Base-by-base conservation (phyloP, 2,888 invertebrate genomes). In the Crepidodera aurea region DNA sequence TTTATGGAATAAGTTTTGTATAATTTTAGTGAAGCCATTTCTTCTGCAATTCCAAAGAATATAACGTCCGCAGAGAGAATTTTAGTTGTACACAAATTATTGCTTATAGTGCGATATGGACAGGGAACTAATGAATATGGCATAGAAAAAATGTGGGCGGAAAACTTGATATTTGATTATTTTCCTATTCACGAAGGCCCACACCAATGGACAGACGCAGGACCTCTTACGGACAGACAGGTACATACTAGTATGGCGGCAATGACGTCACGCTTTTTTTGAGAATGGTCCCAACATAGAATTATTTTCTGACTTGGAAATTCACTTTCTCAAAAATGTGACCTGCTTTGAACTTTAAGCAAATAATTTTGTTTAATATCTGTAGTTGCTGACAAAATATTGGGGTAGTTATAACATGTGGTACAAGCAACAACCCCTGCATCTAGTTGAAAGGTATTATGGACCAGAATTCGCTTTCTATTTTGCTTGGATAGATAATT, bases 391-490 rank as follows among this genome's bases (percentile, higher is more conserved):
- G 60, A 83, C 83, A 70, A 80, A 83, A 64, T 83, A 84, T 64
- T 89, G 89, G 89, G 86, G 86, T 4, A 80, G 80, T 51, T 80
- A 82, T n/a, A 73, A 77, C 19, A 80, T 81, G 57, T 83, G 84
- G 79, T 84, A 84, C 74, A 87, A 86, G 75, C 81, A 82, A 44
- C 88, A 89, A 74, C 88, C 89, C 0, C 72, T 88, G 7, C 84
- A 86, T 73, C 77, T 86, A 37, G 82, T 89, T 25, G 80, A 85
- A 63, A 81, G 83, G 66, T 86, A 86, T 73, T 85, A 83, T 71
- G 86, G 86, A 4, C 82, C 84, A 29, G 84, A 86, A 77, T 79
- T 84, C 27, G 84, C 82, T 0, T 79, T 86, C 56, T 86, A 85
- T 70, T 86, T 86, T 71, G 84, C 84, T 7, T 87, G 85, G 82